These are phyloP conservation scores for Brenthis daphne DNA, from an alignment of 2,888 invertebrate genomes.

Conservation along the genomic window DNA sequence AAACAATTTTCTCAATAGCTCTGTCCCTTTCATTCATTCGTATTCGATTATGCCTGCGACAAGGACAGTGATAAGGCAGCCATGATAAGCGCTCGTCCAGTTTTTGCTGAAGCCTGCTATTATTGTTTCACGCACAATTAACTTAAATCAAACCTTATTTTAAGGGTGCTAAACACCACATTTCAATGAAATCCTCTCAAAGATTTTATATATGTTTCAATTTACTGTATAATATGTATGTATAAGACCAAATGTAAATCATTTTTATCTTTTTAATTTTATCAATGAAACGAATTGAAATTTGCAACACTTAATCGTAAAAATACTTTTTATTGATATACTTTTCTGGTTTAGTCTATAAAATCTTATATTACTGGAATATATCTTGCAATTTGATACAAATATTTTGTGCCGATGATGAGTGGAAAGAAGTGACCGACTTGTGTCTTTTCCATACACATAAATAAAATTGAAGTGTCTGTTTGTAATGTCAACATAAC, in stretches of 20 bases:
- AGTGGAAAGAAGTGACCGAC: too few species aligned
- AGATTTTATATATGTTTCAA: not conserved
- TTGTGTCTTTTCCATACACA: too few species aligned
- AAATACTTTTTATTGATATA: conserved; percentile 8
- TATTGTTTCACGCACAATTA: conserved; percentile 26
- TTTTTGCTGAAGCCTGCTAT: conserved; percentile 50
- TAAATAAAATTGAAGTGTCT: too few species aligned
- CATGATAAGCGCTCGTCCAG: conserved; percentile 45
- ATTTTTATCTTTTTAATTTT: conserved; percentile 19
- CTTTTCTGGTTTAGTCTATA: conserved; percentile 3
- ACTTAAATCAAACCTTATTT: conserved; percentile 31
- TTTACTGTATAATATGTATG: not conserved
- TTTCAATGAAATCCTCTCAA: conserved; percentile 10
- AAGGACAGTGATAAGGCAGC: conserved; percentile 33
- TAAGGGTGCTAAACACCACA: not conserved
- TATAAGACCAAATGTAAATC: conserved; percentile 16
- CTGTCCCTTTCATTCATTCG: conserved; percentile 30
- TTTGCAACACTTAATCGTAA: conserved; percentile 9
- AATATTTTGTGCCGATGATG: too few species aligned
- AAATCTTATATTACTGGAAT: too few species aligned
- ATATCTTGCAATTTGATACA: too few species aligned
- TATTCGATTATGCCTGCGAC: conserved; percentile 19
- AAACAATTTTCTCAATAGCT: conserved; percentile 33
- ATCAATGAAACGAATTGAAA: conserved; percentile 17
- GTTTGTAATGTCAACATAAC: too few species aligned